Evolutionary conservation across 2,113 vertebrate genomes (phyloP), one percentile per base, ranked within the genome.

Genomic region (Suricata suricatta): DNA sequence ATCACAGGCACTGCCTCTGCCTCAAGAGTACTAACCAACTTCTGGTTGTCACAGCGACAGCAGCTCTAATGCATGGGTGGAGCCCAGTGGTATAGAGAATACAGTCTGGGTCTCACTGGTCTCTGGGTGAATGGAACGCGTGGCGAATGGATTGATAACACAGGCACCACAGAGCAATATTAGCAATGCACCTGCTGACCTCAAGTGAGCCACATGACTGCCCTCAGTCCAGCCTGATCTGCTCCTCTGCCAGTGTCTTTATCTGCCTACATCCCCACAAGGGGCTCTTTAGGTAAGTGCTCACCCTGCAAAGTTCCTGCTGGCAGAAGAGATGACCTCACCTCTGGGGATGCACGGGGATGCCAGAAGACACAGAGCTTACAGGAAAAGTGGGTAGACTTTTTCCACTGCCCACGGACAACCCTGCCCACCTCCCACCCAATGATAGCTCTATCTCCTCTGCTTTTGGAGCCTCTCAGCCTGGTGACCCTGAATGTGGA

Each of bases 41-140:
- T 80, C 76, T 19, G 33, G 21, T 4, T 13, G 21, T 64, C 69
- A 41, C 1, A 29, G 64, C 3, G 25, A 19, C 12, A 19, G 31
- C 31, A 2, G 9, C 25, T 68, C 31, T 27, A 84, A 31, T 38
- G 38, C 7, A 21, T 0, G 2, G 5, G 25, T 1, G 27, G 72
- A 68, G 13, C 25, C n/a, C 10, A 2, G 4, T 4, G 17, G 9
- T 12, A 1, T 3, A 5, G 0, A 87, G 14, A 29, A 15, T 3
- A 27, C 12, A 3, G 29, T 23, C 60, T 79, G 13, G 5, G n/a
- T 15, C 88, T 41, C 23, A 11, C 0, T 44, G 69, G 54, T 29
- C 47, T 96, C n/a, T 17, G 35, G 4, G 33, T 44, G 82, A 54
- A 13, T 9, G 29, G 11, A 14, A 13, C 23, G 8, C 29, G 10